Evolutionary conservation across 2,113 vertebrate species (phyloP), one percentile per base, ranked within the genome.

Genomic region (Physeter macrocephalus): DNA sequence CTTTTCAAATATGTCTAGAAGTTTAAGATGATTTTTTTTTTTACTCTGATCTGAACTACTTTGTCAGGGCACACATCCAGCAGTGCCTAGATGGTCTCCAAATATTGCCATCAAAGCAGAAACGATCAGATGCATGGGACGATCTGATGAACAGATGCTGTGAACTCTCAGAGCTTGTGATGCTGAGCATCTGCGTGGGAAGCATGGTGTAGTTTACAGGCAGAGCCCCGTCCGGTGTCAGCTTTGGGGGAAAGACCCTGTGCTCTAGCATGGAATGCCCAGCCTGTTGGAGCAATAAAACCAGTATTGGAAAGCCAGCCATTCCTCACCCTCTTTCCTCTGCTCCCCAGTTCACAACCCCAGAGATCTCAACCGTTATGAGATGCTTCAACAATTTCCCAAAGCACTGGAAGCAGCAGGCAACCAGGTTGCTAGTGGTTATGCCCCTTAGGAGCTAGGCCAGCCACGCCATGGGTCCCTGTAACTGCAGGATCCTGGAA

Each of bases 1-100:
- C 57, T 93, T 84, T 97, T 85, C 67, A 54, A 93, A 83, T 72
- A 25, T 64, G 78, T 62, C 82, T 93, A 41, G 11, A 43, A 80
- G 59, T 90, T 90, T 54, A 80, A 67, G 34, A 41, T 17, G 23
- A 61, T 71, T 36, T 72, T 84, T 59, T 86, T 87, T 64, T 46
- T 31, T 25, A 18, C 54, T 54, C 69, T 61, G 17, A 46, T 89
- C 46, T 78, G 94, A 84, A 87, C 67, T 29, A 36, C 77, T 92
- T 89, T 80, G 21, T 84, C 52, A n/a, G 29, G 43, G 64, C 49
- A 9, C 20, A 17, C 46, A 64, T 74, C 6, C 74, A 75, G 78
- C 83, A 69, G 77, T 88, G 52, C 27, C 75, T 41, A 43, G n/a
- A 36, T 9, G 20, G 59, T 41, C 34, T 78, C 72, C 27, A 59